Evolutionary conservation across 2,797 vertebrate genomes (phyloP), one percentile per base, ranked within the genome.

Genomic region (Etheostoma perlongum): DNA sequence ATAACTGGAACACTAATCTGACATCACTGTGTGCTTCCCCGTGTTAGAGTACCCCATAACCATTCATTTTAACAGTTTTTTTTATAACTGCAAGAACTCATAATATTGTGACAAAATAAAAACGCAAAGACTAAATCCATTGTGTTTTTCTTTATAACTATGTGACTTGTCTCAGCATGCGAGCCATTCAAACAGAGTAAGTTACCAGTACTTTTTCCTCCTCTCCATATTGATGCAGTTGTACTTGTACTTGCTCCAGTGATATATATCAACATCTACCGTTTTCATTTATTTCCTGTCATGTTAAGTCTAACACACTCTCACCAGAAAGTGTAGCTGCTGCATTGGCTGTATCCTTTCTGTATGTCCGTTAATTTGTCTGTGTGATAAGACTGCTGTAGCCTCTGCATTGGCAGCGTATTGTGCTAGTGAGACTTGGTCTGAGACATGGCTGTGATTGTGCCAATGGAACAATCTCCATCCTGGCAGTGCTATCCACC

Each of bases 101-200:
- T 69, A 40, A 67, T 77, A 51, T 69, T 82, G 61, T 57, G 71
- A 79, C 67, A 61, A 60, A 68, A 54, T 44, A 60, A 51, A 48
- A 62, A 52, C 61, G 27, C 30, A 49, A 65, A 72, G 53, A 67
- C 81, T 88, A 79, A 88, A 89, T 52, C 62, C 18, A 27, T 49
- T 92, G 58, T 88, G 74, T 90, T 88, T 86, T 83, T 85, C 83
- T 89, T 79, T 74, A 42, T 78, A 74, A 83, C 73, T 79, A 9
- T 89, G 57, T 89, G 73, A 85, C 81, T 86, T 90, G 69, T 92
- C 79, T 88, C 93, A 95, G 93, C 93, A 94, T 78, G 67, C 85
- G 4, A 88, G 78, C 78, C 83, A 92, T 61, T 88, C 91, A 84
- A 88, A 92, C 87, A 88, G 93, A 94, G 93, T 94, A 92, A 93